Base-by-base conservation (phyloP, 2,888 invertebrate genomes). In the Athalia circularis region DNA sequence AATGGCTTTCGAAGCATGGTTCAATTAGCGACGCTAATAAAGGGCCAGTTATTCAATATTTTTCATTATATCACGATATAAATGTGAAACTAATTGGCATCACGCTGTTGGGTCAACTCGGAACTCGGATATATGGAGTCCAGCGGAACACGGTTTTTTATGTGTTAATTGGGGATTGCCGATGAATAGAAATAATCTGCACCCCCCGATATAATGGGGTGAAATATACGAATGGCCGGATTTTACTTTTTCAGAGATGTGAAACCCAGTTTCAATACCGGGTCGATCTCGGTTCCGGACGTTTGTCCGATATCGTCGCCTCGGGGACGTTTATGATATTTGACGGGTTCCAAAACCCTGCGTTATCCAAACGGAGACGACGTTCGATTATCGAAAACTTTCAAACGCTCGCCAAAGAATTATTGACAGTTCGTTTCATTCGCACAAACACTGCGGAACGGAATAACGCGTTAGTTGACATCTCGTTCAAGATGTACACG, bases 361-460 rank as follows among this genome's bases (percentile, higher is more conserved):
- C 50, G 43, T 70, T 70, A 70, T 70, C 54, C 70, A 54, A 70
- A n/a, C n/a, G 57, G 57, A 70, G 52, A 70, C 57, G 70, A 70
- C 70, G 43, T 57, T 70, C 50, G 54, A 54, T 70, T 54, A 70
- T 70, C 70, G 54, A 6, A 29, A 45, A 45, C 29, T 11, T 54
- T n/a, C 11, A 43, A 70, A n/a, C 15, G 52, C 11, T 54, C n/a
- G 54, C 7, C 0, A 3, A 45, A 11, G 29, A 11, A 43, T 70
- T 9, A 43, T 9, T 43, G n/a, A 45, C 54, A 43, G 45, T 57
- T 70, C 45, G 6, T 70, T 70, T 70, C 6, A 54, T 70, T 57
- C 52, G 0, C 48, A 15, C 15, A 45, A 54, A 11, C 54, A n/a
- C n/a, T n/a, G n/a, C n/a, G n/a, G n/a, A n/a, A n/a, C n/a, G n/a